A percentile compares a stretch with the other conserved stretches of the same genome.
Conservation (phyloP, 2,113 vertebrate genomes). For the Struthio camelus region DNA sequence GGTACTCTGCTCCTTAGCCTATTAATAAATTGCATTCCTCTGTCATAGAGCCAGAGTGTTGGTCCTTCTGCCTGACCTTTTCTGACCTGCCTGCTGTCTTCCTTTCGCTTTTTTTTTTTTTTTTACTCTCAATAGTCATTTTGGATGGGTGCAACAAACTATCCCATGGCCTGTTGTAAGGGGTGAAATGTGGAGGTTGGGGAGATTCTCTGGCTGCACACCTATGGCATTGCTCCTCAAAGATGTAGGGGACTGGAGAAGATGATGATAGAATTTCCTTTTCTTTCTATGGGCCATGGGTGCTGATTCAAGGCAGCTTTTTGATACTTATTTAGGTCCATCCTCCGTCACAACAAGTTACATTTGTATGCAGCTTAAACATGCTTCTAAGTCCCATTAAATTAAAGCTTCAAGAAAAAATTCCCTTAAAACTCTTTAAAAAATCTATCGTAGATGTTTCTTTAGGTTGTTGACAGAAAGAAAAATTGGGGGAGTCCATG, state of each 20-base stretch:
- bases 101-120: no score
- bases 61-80: background rate
- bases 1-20: background rate
- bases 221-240: background rate
- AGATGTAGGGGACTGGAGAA: background rate
- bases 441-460: background rate
- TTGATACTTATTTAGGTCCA: background rate
- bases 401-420: background rate
- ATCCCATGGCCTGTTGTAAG: no score
- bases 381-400: background rate
- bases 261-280: background rate
- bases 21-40: background rate
- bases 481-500: background rate
- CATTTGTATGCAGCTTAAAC: background rate
- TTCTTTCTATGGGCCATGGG: background rate
- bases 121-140: no score
- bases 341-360: background rate
- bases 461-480: background rate
- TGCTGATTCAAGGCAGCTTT: background rate
- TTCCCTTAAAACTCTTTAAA: background rate
- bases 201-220: no score
- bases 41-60: accelerated
- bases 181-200: no score
- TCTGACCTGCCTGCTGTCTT: background rate
- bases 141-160: no score